Evolutionary conservation across 2,888 invertebrate genomes (phyloP).

Genomic region (Portevinia maculata): DNA sequence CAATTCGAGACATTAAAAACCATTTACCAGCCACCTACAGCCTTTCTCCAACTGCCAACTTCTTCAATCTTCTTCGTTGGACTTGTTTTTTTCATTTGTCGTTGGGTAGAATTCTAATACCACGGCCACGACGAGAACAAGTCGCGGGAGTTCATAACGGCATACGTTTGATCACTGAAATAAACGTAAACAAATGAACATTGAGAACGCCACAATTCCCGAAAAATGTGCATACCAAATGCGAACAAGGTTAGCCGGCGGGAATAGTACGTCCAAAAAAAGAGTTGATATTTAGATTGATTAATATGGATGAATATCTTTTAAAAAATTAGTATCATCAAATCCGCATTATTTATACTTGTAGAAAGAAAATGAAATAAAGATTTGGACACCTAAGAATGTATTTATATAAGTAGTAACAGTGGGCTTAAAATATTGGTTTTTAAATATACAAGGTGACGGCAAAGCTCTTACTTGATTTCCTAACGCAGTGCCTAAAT

Average conservation of each 20-base stretch:
- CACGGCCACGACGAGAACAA: neutral
- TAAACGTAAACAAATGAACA: constrained; percentile 1
- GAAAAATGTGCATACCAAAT: constrained; percentile 8
- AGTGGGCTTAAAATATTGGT: neutral
- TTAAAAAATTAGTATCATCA: neutral
- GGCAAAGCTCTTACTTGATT: too few species aligned
- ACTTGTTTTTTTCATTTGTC: neutral
- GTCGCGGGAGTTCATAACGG: constrained; percentile 2
- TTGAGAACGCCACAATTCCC: neutral
- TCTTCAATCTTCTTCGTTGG: neutral
- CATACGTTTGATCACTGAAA: constrained; percentile 25
- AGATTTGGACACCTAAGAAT: neutral
- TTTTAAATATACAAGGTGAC: too few species aligned
- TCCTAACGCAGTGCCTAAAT: too few species aligned
- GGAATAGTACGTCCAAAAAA: neutral
- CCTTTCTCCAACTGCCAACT: constrained; percentile 6
- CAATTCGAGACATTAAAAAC: constrained; percentile 18
- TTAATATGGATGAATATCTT: neutral
- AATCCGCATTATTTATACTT: neutral
- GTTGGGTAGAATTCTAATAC: constrained; percentile 7
- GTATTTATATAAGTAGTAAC: neutral
- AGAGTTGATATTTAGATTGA: neutral
- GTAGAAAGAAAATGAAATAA: neutral
- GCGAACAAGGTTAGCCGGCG: constrained; percentile 6
- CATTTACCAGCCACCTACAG: constrained; percentile 18